Evolutionary conservation across 1,140 invertebrate species (phyloP), one percentile per base, ranked within the genome.

Genomic region (Propsilocerus akamusi): DNA sequence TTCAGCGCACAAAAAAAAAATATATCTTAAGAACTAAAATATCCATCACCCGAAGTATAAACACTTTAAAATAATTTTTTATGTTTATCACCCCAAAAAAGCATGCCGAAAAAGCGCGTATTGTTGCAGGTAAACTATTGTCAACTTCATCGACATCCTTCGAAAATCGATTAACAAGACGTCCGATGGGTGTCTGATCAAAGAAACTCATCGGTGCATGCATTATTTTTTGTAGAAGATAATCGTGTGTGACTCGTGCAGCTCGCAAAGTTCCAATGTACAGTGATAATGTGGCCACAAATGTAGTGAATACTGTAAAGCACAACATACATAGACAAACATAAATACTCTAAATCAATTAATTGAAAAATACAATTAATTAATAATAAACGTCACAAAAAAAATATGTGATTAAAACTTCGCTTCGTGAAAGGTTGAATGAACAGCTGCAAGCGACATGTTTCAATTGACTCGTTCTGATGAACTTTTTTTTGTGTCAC

Each of bases 161-260:
- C 55, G 73, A 71, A 65, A 83, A 78, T 55, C 81, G 70, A 64
- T 76, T 80, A 52, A 85, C 62, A 54, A 83, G 71, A 58, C 81
- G 69, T 55, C 83, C 82, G 54, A 69, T 61, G 14, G 83, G 82
- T 54, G 77, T 81, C 47, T 68, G 69, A 65, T 83, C 80, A 68
- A 84, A 85, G 70, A 85, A 86, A 56, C 74, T 72, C 56, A 68
- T 67, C 34, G 87, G 86, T 55, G 76, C 74, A 54, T 75, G 76
- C 56, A 92, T 69, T 53, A 83, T 72, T 59, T 78, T 74, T 52
- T 66, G 63, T 50, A 94, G 75, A 58, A 88, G 66, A 47, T 67
- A 65, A 54, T 70, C 67, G 66, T 81, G 78, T 49, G 93, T 72
- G 54, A 74, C 57, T 55, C 68, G 68, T 56, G 83, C 79, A 53